Conservation (phyloP, 2,113 vertebrate genomes). For the Hippocampus barbouri region DNA sequence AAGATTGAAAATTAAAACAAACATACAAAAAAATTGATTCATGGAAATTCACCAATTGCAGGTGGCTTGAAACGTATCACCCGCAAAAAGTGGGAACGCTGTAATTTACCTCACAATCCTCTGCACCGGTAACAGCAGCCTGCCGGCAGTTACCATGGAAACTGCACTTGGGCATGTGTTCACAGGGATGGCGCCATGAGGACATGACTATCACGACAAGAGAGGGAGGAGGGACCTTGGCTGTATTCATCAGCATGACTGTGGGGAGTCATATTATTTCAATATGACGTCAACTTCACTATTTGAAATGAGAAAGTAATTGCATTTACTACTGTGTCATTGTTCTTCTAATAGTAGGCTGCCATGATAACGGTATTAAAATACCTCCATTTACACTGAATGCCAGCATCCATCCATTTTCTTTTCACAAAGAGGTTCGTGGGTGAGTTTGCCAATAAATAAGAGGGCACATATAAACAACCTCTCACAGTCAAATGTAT, state of each 20-base stretch:
- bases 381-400: not conserved
- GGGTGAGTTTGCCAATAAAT: too few relatives aligned
- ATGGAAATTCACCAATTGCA: too few relatives aligned
- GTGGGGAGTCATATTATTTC: not conserved
- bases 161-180: constrained; percentile 41
- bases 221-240: not conserved
- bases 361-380: not conserved
- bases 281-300: not conserved
- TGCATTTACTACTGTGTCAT: not conserved
- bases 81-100: not conserved
- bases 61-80: too few relatives aligned
- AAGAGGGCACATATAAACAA: too few relatives aligned
- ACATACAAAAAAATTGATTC: too few relatives aligned
- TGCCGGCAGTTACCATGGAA: constrained; percentile 50
- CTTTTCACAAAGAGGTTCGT: too few relatives aligned
- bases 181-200: constrained; percentile 22
- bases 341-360: not conserved
- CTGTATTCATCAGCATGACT: constrained; percentile 34
- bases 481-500: too few relatives aligned
- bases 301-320: constrained; percentile 3
- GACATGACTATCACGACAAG: constrained; percentile 15
- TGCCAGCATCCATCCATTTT: too few relatives aligned
- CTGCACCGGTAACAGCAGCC: constrained; percentile 35
- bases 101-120: constrained; percentile 32
- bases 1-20: too few relatives aligned